These are phyloP conservation scores for Tribolium castaneum DNA, from an alignment of 1,140 invertebrate species.

Conservation along the genomic window DNA sequence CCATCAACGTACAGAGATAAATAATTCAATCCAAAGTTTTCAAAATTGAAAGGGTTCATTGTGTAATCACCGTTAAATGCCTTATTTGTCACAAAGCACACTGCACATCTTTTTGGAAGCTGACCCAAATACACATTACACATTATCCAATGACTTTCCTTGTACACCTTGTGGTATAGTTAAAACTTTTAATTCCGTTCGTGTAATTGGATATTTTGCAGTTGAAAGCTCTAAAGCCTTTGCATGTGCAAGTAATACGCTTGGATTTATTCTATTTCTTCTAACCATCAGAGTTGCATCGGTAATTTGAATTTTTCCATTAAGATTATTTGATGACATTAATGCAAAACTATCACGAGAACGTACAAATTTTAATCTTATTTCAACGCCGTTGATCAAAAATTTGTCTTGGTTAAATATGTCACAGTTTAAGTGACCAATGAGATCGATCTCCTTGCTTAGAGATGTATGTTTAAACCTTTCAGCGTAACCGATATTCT, in stretches of 20 bases:
- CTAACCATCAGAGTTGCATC: conserved; percentile 60
- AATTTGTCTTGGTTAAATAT: conserved; percentile 63
- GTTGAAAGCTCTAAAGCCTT: conserved; percentile 59
- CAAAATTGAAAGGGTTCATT: conserved; percentile 63
- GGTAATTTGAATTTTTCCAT: conserved; percentile 48
- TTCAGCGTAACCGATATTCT: too few species aligned
- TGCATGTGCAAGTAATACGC: conserved; percentile 60
- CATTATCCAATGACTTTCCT: conserved; percentile 60
- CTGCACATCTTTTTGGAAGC: conserved; percentile 61
- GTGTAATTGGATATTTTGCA: conserved; percentile 63
- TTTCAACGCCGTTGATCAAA: conserved; percentile 62
- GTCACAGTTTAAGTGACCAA: conserved; percentile 52
- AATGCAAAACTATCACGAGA: conserved; percentile 61
- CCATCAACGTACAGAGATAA: conserved; percentile 61
- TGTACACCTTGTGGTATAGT: conserved; percentile 58
- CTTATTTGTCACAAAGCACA: conserved; percentile 62
- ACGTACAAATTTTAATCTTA: conserved; percentile 59
- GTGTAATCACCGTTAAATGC: conserved; percentile 61
- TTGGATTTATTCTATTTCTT: conserved; percentile 59
- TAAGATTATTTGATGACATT: conserved; percentile 48
- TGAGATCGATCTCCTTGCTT: neutral
- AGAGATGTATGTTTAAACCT: neutral
- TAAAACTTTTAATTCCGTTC: conserved; percentile 61
- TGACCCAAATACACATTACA: conserved; percentile 61
- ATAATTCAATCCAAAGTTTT: conserved; percentile 59